Evolutionary conservation across 2,797 vertebrate genomes (phyloP).

Genomic region (Notolabrus celidotus): DNA sequence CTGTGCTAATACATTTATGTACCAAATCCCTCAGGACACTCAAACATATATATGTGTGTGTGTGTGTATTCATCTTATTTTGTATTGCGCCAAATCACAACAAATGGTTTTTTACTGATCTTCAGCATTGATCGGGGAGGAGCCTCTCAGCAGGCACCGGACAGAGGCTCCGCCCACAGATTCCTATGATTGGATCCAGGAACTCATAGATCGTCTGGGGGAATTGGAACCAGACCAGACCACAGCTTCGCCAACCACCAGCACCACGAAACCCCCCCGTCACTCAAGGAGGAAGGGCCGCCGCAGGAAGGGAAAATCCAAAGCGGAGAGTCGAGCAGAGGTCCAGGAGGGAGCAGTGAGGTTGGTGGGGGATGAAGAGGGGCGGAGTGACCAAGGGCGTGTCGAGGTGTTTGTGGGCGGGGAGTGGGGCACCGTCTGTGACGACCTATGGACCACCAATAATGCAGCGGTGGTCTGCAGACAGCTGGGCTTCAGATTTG

Average conservation of each 20-base stretch:
- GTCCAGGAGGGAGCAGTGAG: conserved; percentile 82
- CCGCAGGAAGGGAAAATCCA: conserved; percentile 77
- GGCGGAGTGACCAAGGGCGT: conserved; percentile 81
- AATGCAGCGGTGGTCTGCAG: conserved; percentile 90
- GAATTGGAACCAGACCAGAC: conserved; percentile 16
- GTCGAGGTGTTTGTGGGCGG: conserved; percentile 89
- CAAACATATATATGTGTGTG: too few species aligned
- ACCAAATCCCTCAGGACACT: too few species aligned
- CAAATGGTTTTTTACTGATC: neutral
- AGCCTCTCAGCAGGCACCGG: conserved; percentile 51
- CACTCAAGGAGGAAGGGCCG: conserved; percentile 68
- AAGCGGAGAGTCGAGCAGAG: neutral
- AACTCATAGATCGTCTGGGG: conserved; percentile 62
- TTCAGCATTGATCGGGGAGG: conserved; percentile 79
- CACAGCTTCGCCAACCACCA: conserved; percentile 42
- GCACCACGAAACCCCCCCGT: conserved; percentile 59
- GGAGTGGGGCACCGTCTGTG: conserved; percentile 94
- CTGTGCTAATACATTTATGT: too few species aligned
- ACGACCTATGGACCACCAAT: conserved; percentile 88
- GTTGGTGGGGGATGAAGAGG: conserved; percentile 79
- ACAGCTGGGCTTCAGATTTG: conserved; percentile 89
- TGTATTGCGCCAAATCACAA: too few species aligned
- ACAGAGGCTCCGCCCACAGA: conserved; percentile 51
- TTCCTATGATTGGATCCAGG: conserved; percentile 77
- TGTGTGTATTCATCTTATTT: too few species aligned